Conservation (phyloP, 2,888 invertebrate genomes). For the Lithophane semibrunnea region DNA sequence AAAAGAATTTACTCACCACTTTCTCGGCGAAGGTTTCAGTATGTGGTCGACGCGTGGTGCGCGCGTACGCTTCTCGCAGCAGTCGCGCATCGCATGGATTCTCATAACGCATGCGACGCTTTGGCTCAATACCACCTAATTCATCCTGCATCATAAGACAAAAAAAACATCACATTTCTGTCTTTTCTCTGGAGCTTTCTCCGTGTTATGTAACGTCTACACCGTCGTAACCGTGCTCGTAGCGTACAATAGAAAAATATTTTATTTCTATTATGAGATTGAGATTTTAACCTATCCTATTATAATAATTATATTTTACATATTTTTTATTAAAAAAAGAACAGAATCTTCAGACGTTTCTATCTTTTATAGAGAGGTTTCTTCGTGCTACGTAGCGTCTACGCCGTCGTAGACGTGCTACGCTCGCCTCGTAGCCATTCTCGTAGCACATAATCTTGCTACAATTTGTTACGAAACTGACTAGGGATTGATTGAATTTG, state of each 20-base stretch:
- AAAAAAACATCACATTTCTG: background rate
- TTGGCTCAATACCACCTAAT: conserved; percentile 90
- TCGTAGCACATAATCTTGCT: conserved; percentile 24
- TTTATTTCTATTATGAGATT: background rate
- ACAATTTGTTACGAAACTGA: conserved; percentile 12
- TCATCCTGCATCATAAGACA: conserved; percentile 86
- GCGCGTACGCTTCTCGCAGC: conserved; percentile 87
- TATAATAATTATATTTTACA: no score
- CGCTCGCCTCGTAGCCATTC: conserved; percentile 5
- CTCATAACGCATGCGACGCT: conserved; percentile 86
- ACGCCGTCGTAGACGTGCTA: conserved; percentile 42
- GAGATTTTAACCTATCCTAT: no score
- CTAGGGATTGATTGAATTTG: background rate
- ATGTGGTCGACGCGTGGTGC: conserved; percentile 85
- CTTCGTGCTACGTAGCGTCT: background rate
- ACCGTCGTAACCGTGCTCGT: conserved; percentile 32
- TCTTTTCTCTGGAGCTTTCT: background rate
- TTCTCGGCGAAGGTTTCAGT: conserved; percentile 89
- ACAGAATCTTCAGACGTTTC: background rate
- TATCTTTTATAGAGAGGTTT: background rate
- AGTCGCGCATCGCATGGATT: conserved; percentile 86
- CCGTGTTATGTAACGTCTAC: conserved; percentile 16
- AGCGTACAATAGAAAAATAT: background rate
- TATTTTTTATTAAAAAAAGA: background rate
- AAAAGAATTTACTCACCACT: conserved; percentile 73